Evolutionary conservation across 2,888 invertebrate genomes (phyloP).

Genomic region (Sipunculus nudus): DNA sequence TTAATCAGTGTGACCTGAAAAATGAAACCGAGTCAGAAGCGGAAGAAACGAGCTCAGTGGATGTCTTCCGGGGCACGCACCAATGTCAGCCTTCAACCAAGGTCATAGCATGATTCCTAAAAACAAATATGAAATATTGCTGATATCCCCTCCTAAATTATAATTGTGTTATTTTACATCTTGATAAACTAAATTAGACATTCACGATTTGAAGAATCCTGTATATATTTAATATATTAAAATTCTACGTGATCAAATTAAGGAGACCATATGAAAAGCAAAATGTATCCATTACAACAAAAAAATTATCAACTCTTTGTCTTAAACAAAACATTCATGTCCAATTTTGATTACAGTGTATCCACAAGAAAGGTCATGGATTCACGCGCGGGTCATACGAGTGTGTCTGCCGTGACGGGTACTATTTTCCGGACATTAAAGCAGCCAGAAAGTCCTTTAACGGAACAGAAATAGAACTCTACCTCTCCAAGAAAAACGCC

Average conservation of each 20-base stretch:
- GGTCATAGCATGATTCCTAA: too few species aligned
- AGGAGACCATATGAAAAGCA: too few species aligned
- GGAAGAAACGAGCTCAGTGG: slow-evolving; percentile 71
- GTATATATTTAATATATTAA: too few species aligned
- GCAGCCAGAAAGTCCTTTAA: slow-evolving; percentile 41
- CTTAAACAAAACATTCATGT: too few species aligned
- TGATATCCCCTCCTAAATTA: too few species aligned
- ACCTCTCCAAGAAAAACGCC: slow-evolving; percentile 30
- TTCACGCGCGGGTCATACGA: slow-evolving; percentile 56
- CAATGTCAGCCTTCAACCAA: slow-evolving; percentile 76
- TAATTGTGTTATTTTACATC: too few species aligned
- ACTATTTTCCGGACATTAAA: slow-evolving; percentile 55
- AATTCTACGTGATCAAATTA: too few species aligned
- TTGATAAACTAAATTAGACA: too few species aligned
- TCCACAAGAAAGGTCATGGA: slow-evolving; percentile 46
- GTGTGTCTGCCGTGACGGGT: slow-evolving; percentile 55
- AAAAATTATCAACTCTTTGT: too few species aligned
- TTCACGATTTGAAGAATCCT: too few species aligned
- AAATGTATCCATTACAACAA: too few species aligned
- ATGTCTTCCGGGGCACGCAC: slow-evolving; percentile 86
- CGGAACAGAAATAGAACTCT: slow-evolving; percentile 48
- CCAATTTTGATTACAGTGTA: slow-evolving; percentile 51
- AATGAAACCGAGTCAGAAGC: slow-evolving; percentile 39
- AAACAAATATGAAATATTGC: too few species aligned
- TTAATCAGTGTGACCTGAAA: slow-evolving; percentile 82